phyloP scores from a whole-genome alignment of 2,113 vertebrate species.

The Leptodactylus fuscus region DNA sequence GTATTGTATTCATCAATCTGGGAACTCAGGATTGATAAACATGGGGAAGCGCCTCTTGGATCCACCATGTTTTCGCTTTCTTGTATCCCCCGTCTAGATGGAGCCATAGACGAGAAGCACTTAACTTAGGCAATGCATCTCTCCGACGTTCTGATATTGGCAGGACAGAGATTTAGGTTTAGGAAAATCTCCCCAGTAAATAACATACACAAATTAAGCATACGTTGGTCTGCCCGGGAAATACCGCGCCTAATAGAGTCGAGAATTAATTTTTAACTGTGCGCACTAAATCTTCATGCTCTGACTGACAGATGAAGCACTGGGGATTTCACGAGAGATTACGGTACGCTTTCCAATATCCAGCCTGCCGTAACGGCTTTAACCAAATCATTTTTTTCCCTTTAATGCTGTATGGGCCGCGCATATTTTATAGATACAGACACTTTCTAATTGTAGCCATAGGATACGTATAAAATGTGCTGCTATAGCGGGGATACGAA shows the following conservation, averaged over 20 bases:
- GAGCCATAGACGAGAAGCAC: background rate
- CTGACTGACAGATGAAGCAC: slow-evolving; percentile 72
- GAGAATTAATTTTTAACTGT: slow-evolving; percentile 68
- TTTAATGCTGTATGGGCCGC: background rate
- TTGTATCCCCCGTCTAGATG: background rate
- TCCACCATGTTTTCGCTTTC: background rate
- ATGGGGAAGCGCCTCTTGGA: background rate
- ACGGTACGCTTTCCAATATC: slow-evolving; percentile 63
- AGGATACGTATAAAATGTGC: background rate
- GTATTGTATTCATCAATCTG: background rate
- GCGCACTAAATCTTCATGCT: slow-evolving; percentile 68
- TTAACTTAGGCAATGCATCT: background rate
- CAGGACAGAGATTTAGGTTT: background rate
- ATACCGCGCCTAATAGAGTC: slow-evolving; percentile 70
- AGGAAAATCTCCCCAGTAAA: background rate
- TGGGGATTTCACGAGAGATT: slow-evolving; percentile 68
- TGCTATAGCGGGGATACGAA: background rate
- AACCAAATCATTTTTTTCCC: slow-evolving; percentile 50
- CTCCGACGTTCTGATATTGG: slow-evolving; percentile 1
- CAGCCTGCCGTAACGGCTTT: slow-evolving; percentile 67
- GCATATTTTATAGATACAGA: background rate
- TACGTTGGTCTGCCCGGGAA: slow-evolving; percentile 58
- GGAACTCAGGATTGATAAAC: background rate
- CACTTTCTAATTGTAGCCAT: background rate
- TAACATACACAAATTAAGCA: slow-evolving; percentile 16